Evolutionary conservation across 1,140 invertebrate genomes (phyloP), one percentile per base, ranked within the genome.

Genomic region (Drosophila kikkawai): DNA sequence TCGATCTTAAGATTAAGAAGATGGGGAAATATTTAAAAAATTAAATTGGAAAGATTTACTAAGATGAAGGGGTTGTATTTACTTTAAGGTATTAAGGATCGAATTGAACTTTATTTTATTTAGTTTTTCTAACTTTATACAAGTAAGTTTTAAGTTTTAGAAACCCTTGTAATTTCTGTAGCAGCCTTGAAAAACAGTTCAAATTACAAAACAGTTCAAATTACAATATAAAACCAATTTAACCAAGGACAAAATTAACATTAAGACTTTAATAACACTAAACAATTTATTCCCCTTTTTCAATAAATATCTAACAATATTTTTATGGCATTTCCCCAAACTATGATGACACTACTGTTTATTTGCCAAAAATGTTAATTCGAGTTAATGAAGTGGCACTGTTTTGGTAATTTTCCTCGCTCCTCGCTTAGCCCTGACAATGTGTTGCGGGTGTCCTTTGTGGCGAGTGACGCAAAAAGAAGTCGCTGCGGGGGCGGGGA

Each of bases 381-480:
- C 17, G 19, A 51, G 39, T 22, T 53, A 37, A 53, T 53, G 39
- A 65, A 63, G 37, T 17, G 59, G 13, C 37, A 63, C 63, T 66
- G 63, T 66, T 36, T 44, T 36, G 11, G 41, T 66, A 66, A 66
- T 63, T 36, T 63, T 39, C 50, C 50, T 36, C n/a, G 50, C 48
- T 51, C 19, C 9, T 13, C 19, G 13, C 22, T 19, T 7, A 39
- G 32, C 34, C 19, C 15, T 36, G 59, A 6, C 51, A 47, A 48
- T 26, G 29, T 50, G 19, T 59, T 3, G 26, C 26, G 48, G 67
- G 53, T 59, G 69, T 73, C 68, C 69, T 73, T 51, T 73, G 50
- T 34, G 51, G 66, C 70, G 65, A 59, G 69, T 73, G 70, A 74
- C 70, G 70, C 53, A 74, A 73, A 56, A 71, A 37, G 53, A 51